Evolutionary conservation across 2,113 vertebrate genomes (phyloP).

Genomic region (Sphyrna mokarran): DNA sequence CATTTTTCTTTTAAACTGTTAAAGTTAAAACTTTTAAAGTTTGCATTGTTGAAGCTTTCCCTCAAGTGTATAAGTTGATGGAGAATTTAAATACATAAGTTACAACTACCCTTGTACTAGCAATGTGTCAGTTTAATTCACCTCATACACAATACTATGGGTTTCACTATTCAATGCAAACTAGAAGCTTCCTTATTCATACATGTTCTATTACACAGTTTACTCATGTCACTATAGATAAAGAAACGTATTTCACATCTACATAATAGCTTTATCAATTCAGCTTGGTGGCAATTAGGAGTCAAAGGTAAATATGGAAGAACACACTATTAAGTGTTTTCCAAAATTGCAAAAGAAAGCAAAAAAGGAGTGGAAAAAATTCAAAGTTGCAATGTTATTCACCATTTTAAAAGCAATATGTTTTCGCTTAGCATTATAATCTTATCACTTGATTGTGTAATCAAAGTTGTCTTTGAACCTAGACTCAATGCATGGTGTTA

Average conservation of each 20-base stretch:
- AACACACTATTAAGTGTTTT: background rate
- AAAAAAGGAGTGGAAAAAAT: background rate
- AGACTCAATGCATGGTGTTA: background rate
- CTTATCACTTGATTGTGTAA: background rate
- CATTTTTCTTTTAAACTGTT: background rate
- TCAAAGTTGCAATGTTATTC: background rate
- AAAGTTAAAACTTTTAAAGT: too few relatives aligned
- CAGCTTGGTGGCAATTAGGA: background rate
- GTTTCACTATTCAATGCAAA: background rate
- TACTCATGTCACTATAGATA: background rate
- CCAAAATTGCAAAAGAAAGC: background rate
- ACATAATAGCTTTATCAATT: background rate
- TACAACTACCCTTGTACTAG: background rate
- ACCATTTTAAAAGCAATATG: background rate
- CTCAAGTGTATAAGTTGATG: background rate
- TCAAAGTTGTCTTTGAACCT: background rate
- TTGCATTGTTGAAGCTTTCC: too few relatives aligned
- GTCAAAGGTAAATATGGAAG: background rate
- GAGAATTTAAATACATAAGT: background rate
- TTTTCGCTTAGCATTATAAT: background rate
- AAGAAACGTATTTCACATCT: background rate
- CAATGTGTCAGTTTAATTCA: background rate
- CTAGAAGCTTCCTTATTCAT: background rate
- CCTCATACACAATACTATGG: background rate
- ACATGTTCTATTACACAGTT: background rate